Base-by-base conservation (phyloP, 1,140 invertebrate genomes). In the Coelopa frigida region DNA sequence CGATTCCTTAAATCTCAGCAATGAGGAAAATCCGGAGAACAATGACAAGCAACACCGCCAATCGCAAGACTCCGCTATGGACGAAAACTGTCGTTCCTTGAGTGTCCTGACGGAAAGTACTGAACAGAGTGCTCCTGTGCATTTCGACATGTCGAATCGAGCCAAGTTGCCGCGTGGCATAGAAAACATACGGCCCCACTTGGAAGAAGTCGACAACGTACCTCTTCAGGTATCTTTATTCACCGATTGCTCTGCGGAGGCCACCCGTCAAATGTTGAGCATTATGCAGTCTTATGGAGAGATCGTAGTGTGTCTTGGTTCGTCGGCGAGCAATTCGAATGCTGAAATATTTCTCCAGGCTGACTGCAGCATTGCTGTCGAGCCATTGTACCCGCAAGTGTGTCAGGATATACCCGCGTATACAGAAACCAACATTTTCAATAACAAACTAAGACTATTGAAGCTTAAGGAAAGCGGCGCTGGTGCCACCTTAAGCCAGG, bases 201-300 rank as follows among this genome's bases (percentile, higher is more conserved):
- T 98, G 45, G 87, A 94, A 67, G 77, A 87, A 54, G 89, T 98
- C 52, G 95, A 98, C 68, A 98, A 98, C 74, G 94, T 98, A 26
- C 95, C 95, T 2, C 71, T 98, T 10, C 75, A 96, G 32, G 94
- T 98, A 2, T 96, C 93, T 0, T 74, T 98, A 1, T 98, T 98
- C 62, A 98, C 94, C 3, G 95, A 98, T 70, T 98, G 94, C 71
- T 94, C 86, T 5, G 81, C 91, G 8, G 73, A 82, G 58, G 89
- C 87, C 1, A 93, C 90, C 0, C 74, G 80, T 14, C 85, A 90
- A 68, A 96, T 97, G 93, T 77, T 96, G 48, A 78, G 83, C 47
- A 96, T 96, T 39, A 94, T 96, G 91, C 92, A 96, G 72, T 91
- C 95, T 51, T 91, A 94, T 70, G 89, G 89, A 4, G 90, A 96